Percentiles rank a stretch among this genome's conserved stretches.
Conservation (phyloP, 2,113 vertebrate species). For the Colossoma macropomum region DNA sequence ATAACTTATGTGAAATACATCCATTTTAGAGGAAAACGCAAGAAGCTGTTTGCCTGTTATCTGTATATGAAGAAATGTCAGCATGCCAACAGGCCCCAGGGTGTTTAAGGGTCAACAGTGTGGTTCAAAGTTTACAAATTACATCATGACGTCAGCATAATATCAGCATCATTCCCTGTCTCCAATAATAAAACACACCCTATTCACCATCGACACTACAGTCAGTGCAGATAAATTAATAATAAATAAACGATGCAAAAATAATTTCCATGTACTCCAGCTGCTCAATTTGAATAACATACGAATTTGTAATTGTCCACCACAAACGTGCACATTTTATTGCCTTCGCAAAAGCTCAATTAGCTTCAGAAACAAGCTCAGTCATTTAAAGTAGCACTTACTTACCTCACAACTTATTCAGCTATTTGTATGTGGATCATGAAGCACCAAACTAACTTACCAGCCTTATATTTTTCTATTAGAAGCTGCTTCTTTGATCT, state of each 20-base stretch:
- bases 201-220: neutral
- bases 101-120: slow-evolving; percentile 4
- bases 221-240: too few species aligned
- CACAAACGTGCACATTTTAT: neutral
- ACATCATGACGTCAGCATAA: slow-evolving; percentile 21
- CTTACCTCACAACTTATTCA: neutral
- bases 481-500: neutral
- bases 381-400: neutral
- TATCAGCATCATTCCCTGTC: neutral
- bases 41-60: neutral
- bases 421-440: neutral
- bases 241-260: neutral
- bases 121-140: slow-evolving; percentile 65
- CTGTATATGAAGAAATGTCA: neutral
- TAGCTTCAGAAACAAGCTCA: neutral
- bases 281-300: neutral
- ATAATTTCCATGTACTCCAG: neutral
- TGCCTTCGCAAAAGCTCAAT: neutral
- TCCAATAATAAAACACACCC: neutral
- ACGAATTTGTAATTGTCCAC: neutral
- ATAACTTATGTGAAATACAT: too few species aligned
- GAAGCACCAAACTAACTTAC: neutral
- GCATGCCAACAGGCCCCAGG: neutral
- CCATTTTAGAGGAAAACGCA: too few species aligned
- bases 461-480: neutral